These are phyloP conservation scores for Danio tinwini DNA, from an alignment of 2,797 vertebrate species.

Conservation along the genomic window DNA sequence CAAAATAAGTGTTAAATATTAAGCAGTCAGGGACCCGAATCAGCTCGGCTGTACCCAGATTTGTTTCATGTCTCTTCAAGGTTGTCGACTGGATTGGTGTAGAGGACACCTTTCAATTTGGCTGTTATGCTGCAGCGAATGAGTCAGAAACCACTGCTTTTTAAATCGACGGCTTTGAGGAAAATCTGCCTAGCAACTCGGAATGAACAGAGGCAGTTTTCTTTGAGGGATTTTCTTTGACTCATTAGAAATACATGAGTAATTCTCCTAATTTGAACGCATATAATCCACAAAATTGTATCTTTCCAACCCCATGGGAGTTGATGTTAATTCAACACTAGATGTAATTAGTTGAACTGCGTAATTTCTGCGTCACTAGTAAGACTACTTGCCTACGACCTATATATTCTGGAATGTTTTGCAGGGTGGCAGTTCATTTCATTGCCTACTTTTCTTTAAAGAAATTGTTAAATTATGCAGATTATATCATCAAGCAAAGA, in stretches of 20 bases:
- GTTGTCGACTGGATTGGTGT: background rate
- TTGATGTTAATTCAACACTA: background rate
- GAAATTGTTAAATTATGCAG: background rate
- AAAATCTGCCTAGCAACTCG: conserved; percentile 27
- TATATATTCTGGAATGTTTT: background rate
- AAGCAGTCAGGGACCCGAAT: conserved; percentile 9
- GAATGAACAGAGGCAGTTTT: background rate
- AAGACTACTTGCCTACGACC: background rate
- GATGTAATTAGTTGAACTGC: background rate
- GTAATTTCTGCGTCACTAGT: background rate
- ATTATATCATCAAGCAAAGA: background rate
- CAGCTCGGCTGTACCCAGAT: conserved; percentile 14
- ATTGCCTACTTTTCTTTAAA: background rate
- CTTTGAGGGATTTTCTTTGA: background rate
- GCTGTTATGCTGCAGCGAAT: conserved; percentile 8
- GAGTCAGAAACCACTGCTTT: background rate
- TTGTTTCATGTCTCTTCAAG: conserved; percentile 30
- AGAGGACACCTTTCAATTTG: conserved; percentile 15
- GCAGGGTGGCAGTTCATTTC: background rate
- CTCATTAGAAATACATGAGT: background rate
- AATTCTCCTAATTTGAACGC: background rate
- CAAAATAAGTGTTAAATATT: conserved; percentile 44
- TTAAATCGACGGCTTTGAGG: background rate
- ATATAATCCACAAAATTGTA: background rate
- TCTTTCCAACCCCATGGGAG: background rate